These are phyloP conservation scores for Drosophila dives DNA, from an alignment of 2,888 invertebrate species.

Conservation along the genomic window DNA sequence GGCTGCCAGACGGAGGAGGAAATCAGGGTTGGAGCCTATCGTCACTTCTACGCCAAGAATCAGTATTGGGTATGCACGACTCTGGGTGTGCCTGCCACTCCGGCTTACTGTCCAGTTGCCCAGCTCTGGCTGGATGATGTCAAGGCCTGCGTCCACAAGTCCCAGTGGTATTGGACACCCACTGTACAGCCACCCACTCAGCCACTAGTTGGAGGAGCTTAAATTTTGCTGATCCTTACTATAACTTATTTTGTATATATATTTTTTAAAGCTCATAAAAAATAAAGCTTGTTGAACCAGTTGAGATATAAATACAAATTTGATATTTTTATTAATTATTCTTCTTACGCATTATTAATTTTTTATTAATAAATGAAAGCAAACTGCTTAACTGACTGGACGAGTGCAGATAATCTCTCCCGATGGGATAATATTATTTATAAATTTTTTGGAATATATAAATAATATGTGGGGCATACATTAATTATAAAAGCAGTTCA, in stretches of 20 bases:
- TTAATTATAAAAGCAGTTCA: not conserved
- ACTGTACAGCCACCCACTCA: slow-evolving; percentile 69
- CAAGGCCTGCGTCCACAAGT: slow-evolving; percentile 66
- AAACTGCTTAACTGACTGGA: no score
- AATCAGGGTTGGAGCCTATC: slow-evolving; percentile 45
- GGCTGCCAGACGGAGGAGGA: slow-evolving; percentile 70
- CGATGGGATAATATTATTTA: no score
- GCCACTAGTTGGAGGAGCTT: slow-evolving; percentile 27
- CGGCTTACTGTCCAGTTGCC: slow-evolving; percentile 40
- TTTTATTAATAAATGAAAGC: no score
- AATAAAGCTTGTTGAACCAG: no score
- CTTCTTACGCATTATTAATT: no score
- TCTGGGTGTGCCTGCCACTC: slow-evolving; percentile 58
- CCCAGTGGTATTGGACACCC: slow-evolving; percentile 71
- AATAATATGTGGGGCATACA: not conserved
- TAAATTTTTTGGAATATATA: not conserved
- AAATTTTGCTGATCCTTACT: not conserved
- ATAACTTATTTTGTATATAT: not conserved
- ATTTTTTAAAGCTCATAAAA: no score
- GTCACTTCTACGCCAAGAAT: slow-evolving; percentile 58
- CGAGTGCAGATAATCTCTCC: no score
- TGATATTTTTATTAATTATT: no score
- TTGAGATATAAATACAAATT: no score
- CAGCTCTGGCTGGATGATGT: slow-evolving; percentile 57
- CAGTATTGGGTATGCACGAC: slow-evolving; percentile 62